These are phyloP conservation scores for Acridotheres tristis DNA, from an alignment of 2,797 vertebrate species.

Conservation along the genomic window DNA sequence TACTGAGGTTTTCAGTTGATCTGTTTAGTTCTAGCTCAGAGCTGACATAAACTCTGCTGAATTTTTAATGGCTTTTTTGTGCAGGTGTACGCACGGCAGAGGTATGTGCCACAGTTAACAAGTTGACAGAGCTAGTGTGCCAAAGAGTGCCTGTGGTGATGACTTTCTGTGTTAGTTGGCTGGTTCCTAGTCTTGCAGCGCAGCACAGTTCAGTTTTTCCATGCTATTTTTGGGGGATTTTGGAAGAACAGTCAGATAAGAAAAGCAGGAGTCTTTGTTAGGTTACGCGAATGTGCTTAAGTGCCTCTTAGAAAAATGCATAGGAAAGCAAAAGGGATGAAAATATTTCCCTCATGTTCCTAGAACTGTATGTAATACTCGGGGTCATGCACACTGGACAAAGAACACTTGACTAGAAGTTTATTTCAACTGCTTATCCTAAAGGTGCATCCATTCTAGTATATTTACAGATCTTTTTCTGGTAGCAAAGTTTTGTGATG, in stretches of 20 bases:
- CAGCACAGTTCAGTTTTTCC: neutral
- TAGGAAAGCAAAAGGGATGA: neutral
- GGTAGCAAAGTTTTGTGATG: neutral
- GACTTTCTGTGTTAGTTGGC: accelerated
- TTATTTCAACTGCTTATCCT: neutral
- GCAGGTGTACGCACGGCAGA: neutral
- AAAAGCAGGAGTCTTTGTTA: neutral
- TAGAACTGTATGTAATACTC: neutral
- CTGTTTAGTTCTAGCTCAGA: neutral
- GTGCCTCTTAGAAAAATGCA: neutral
- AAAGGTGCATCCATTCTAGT: neutral
- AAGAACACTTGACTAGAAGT: neutral
- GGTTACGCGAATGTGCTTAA: neutral
- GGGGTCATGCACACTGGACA: neutral
- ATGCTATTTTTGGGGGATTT: neutral
- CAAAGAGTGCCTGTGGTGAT: accelerated
- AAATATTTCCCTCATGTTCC: neutral
- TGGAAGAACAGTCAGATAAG: neutral
- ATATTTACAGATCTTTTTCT: neutral
- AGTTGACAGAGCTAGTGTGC: neutral
- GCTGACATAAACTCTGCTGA: neutral
- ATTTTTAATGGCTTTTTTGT: neutral
- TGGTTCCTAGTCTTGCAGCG: neutral
- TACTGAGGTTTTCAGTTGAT: neutral
- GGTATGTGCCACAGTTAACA: neutral